A percentile compares a stretch with the other conserved stretches of the same genome.
Evolutionary conservation across 2,113 vertebrate genomes (phyloP).

Genomic region (Hypanus sabinus): DNA sequence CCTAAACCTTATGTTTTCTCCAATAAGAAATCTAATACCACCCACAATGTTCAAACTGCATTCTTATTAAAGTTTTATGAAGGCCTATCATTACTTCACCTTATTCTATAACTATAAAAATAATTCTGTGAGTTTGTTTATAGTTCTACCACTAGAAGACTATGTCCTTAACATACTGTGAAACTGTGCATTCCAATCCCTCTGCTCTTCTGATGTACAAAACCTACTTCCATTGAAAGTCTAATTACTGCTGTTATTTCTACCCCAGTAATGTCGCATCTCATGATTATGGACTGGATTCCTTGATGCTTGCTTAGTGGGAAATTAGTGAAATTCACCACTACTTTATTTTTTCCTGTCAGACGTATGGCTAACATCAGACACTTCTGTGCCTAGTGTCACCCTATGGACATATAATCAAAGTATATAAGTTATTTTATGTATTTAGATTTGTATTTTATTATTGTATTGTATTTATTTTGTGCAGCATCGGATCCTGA

Average conservation of each 20-base stretch:
- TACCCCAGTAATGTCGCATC: background rate
- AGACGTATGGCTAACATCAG: too few relatives aligned
- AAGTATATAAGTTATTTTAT: too few relatives aligned
- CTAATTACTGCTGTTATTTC: background rate
- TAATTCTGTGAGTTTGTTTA: background rate
- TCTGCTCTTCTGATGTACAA: background rate
- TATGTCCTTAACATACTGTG: background rate
- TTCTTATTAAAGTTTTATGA: slow-evolving; percentile 5
- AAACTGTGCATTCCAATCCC: background rate
- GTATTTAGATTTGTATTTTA: too few relatives aligned
- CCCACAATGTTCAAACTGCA: background rate
- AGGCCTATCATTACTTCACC: background rate
- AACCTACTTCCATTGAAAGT: background rate
- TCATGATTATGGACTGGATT: background rate
- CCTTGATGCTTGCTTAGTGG: too few relatives aligned
- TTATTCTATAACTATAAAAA: background rate
- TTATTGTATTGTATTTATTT: too few relatives aligned
- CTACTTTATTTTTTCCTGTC: too few relatives aligned
- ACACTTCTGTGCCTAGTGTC: too few relatives aligned
- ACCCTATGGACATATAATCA: too few relatives aligned
- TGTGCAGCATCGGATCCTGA: too few relatives aligned
- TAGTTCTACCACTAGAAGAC: background rate
- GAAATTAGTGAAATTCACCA: too few relatives aligned
- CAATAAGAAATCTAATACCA: background rate
- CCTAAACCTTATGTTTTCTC: background rate